Evolutionary conservation across 2,888 invertebrate species (phyloP), one percentile per base, ranked within the genome.

Genomic region (Tachystola acroxantha): DNA sequence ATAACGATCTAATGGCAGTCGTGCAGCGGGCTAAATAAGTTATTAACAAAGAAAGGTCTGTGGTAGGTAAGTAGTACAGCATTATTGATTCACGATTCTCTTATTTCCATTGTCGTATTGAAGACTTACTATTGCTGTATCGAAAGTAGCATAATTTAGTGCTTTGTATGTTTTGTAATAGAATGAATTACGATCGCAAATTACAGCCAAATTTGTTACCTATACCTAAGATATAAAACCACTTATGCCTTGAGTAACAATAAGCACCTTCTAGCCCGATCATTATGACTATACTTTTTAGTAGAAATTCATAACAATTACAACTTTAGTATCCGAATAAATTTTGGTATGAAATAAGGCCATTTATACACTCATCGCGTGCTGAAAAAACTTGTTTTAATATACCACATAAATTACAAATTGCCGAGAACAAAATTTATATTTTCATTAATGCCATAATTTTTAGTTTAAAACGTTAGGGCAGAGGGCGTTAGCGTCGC

Each of bases 381-480:
- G n/a, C n/a, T n/a, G n/a, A n/a, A n/a, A n/a, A n/a, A n/a, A n/a
- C n/a, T n/a, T n/a, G n/a, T n/a, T 24, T n/a, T n/a, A 24, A 24
- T 24, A 24, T 9, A 24, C 11, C n/a, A 9, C 11, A 28, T 9
- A 34, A 34, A 40, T 27, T 27, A 43, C 43, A 39, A 47, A 42
- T 41, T 34, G 42, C 40, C 29, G 36, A 27, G 37, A 43, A 49
- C 50, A 34, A 53, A 54, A 64, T 64, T 64, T 62, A 64, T 60
- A 63, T 65, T 68, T 60, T 71, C 73, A 77, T 75, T 77, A 67
- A 62, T 53, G 60, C 61, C 56, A 59, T 66, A 65, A 58, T 65
- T 71, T 74, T 69, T 63, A 62, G 64, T 66, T 68, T 68, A 65
- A 69, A 71, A 65, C 68, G 73, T 78, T 73, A 69, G 69, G 68